Conservation (phyloP, 2,888 invertebrate genomes). For the Panzeria rudis region DNA sequence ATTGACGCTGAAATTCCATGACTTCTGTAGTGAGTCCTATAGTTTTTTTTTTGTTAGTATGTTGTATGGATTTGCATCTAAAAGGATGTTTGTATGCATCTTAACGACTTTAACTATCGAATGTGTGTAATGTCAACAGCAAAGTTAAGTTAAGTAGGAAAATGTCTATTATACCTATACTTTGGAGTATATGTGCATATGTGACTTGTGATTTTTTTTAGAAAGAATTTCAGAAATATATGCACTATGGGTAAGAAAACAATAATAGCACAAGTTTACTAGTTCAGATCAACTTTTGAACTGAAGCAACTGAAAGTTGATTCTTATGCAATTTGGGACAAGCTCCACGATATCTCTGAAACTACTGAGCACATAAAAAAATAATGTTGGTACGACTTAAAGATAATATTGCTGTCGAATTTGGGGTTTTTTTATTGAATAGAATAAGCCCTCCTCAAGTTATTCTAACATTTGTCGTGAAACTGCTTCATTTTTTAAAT, state of each 20-base stretch:
- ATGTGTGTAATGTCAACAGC: conserved; percentile 56
- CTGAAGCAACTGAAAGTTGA: too few species aligned
- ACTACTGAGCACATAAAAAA: too few species aligned
- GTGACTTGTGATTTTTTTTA: background rate
- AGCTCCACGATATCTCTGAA: too few species aligned
- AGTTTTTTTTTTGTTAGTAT: conserved; percentile 2
- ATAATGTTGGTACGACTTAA: too few species aligned
- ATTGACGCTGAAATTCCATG: conserved; percentile 42
- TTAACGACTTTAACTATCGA: conserved; percentile 67
- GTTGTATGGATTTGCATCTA: conserved; percentile 11
- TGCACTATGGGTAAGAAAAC: conserved; percentile 5
- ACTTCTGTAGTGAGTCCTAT: conserved; percentile 5
- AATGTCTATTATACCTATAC: conserved; percentile 47
- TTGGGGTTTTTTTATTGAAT: too few species aligned
- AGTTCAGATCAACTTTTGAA: too few species aligned
- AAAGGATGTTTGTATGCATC: conserved; percentile 50
- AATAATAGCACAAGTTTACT: too few species aligned
- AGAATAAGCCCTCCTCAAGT: too few species aligned
- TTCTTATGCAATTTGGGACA: too few species aligned
- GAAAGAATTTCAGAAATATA: background rate
- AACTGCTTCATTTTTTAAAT: too few species aligned
- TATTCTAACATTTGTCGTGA: too few species aligned
- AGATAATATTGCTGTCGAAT: too few species aligned
- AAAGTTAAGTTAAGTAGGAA: conserved; percentile 60
- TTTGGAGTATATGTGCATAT: background rate